Evolutionary conservation across 1,140 invertebrate species (phyloP).

Genomic region (Lepidurus packardi): DNA sequence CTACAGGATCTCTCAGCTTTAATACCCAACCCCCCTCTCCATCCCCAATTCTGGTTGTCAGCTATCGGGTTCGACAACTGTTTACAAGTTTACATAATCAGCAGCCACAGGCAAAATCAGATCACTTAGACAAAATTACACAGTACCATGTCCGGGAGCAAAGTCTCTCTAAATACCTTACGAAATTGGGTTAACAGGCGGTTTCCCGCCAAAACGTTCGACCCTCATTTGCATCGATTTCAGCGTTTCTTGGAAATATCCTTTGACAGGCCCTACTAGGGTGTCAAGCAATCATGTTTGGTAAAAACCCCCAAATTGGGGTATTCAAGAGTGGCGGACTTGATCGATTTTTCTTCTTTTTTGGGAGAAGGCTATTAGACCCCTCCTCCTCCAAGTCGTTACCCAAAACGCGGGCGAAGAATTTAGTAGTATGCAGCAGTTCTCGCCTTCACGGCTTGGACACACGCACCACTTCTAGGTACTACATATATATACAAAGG

Average conservation of each 20-base stretch:
- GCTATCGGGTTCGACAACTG: not conserved
- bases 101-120: not conserved
- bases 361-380: not conserved
- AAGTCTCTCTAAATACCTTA: not conserved
- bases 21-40: not conserved
- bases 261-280: not conserved
- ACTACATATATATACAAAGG: not conserved
- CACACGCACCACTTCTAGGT: not conserved
- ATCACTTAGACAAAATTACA: not conserved
- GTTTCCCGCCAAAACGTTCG: too few species aligned
- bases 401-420: not conserved
- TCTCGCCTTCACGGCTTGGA: not conserved
- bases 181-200: not conserved
- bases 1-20: too few species aligned
- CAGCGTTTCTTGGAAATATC: too few species aligned
- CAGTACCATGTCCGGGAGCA: not conserved
- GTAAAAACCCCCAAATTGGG: not conserved
- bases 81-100: conserved; percentile 7
- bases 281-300: not conserved
- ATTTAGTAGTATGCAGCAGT: not conserved
- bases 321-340: not conserved
- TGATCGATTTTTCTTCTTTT: not conserved
- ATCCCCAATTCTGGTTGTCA: not conserved
- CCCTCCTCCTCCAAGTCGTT: not conserved
- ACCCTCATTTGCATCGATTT: too few species aligned